A percentile compares a stretch with the other conserved stretches of the same genome.
phyloP scores from a whole-genome alignment of 2,888 invertebrate species.

The Acrobasis consociella region DNA sequence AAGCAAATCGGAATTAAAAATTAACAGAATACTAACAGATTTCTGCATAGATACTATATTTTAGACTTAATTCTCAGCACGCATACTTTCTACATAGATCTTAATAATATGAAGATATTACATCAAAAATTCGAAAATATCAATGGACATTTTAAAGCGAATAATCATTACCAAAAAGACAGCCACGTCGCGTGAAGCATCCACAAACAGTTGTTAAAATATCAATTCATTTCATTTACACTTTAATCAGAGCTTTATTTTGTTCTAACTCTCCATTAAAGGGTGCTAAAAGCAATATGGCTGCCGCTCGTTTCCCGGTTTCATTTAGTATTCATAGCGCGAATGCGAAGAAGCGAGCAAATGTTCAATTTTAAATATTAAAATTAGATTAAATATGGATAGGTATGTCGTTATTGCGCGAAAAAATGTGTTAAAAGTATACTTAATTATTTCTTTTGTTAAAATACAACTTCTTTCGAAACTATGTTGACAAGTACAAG shows the following conservation, averaged over 20 bases:
- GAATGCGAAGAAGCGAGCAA: slow-evolving; percentile 59
- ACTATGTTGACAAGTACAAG: no score
- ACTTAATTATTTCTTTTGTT: no score
- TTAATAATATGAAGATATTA: neutral
- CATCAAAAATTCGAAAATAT: neutral
- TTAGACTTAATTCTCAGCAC: no score
- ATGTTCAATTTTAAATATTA: slow-evolving; percentile 75
- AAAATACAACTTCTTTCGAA: no score
- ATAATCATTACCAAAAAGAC: slow-evolving; percentile 42
- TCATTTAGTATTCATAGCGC: slow-evolving; percentile 73
- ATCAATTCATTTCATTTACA: slow-evolving; percentile 72
- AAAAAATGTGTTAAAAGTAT: no score
- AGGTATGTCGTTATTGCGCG: neutral
- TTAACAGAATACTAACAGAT: no score
- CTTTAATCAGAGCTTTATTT: slow-evolving; percentile 66
- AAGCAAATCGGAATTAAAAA: no score
- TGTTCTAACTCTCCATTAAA: slow-evolving; percentile 69
- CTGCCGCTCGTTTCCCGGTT: slow-evolving; percentile 61
- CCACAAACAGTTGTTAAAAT: slow-evolving; percentile 59
- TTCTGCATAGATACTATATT: no score
- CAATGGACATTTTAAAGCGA: neutral
- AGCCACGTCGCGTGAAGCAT: slow-evolving; percentile 46
- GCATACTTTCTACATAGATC: no score
- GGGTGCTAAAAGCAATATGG: slow-evolving; percentile 78
- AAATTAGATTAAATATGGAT: slow-evolving; percentile 49